Evolutionary conservation across 2,113 vertebrate species (phyloP).

Genomic region (Puffinus mauretanicus): DNA sequence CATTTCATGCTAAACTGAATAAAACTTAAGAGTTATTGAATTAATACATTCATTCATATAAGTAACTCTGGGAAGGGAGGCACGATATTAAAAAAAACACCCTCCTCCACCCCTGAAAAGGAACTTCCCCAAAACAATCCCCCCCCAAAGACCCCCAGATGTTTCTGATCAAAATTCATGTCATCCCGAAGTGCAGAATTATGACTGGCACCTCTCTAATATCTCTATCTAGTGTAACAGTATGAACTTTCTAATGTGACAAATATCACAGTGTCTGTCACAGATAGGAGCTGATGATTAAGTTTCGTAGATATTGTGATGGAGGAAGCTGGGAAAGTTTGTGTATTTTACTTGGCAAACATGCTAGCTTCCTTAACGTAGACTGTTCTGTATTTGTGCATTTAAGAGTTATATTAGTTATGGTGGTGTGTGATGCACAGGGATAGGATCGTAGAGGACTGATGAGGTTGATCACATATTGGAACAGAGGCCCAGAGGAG

Average conservation of each 20-base stretch:
- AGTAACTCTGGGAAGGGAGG: not conserved
- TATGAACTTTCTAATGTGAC: not conserved
- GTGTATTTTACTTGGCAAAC: not conserved
- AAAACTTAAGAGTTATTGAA: not conserved
- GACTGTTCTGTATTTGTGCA: not conserved
- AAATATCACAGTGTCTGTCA: not conserved
- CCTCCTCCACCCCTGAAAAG: not conserved
- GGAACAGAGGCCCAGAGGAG: not conserved
- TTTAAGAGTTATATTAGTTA: not conserved
- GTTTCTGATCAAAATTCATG: not conserved
- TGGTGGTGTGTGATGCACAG: not conserved
- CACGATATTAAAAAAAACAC: not conserved
- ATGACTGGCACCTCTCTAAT: not conserved
- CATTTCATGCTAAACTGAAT: not conserved
- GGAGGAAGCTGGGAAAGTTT: not conserved
- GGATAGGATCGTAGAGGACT: not conserved
- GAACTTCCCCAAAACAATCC: not conserved
- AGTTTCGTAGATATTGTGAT: not conserved
- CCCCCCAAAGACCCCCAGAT: not conserved
- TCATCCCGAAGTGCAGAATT: not conserved
- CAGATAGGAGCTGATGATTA: not conserved
- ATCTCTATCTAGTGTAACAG: not conserved
- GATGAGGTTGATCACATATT: not conserved
- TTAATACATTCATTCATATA: not conserved
- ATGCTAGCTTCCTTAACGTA: not conserved